Evolutionary conservation across 1,140 invertebrate genomes (phyloP), one percentile per base, ranked within the genome.

Genomic region (Antheraea pernyi): DNA sequence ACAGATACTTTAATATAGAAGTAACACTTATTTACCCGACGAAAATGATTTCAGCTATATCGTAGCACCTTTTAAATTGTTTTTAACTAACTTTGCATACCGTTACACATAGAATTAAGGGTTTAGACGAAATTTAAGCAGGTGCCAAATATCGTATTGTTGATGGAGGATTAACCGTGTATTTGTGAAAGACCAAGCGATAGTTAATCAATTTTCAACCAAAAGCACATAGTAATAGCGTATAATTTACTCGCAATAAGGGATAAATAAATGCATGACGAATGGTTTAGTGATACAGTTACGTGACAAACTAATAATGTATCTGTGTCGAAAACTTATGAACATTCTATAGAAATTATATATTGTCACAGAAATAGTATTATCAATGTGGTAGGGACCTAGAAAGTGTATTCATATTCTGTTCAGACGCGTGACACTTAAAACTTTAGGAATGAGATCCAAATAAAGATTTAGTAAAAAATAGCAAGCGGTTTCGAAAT

Each of bases 111-210:
- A 36, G 19, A 63, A 67, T 63, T 19, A 68, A 68, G 61, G 64
- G 62, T 22, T 67, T 62, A 36, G 19, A 62, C 65, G 63, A 48
- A 72, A 71, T 53, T 11, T 63, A 65, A 65, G 74, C 76, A 78
- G 76, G 76, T 78, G 76, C 60, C 69, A 67, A 70, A 59, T 18
- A 19, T 48, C 64, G 72, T 30, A 68, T 73, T 69, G 76, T 70
- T 53, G 46, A 30, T 66, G 5, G 39, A 66, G 72, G 76, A 76
- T 78, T 74, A 74, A 70, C 64, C 16, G 77, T 37, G 46, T 48
- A 48, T 48, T 48, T 48, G 46, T 11, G 3, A 48, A 48, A 13
- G 13, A 13, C 7, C 13, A 3, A 48, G n/a, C 3, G 7, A 13
- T 11, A 48, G 46, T 48, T 48, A 48, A 48, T 48, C 7, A 3